Percentiles rank a stretch among this genome's conserved stretches.
Conservation (phyloP, 2,797 vertebrate genomes). For the Rhabdomys pumilio region DNA sequence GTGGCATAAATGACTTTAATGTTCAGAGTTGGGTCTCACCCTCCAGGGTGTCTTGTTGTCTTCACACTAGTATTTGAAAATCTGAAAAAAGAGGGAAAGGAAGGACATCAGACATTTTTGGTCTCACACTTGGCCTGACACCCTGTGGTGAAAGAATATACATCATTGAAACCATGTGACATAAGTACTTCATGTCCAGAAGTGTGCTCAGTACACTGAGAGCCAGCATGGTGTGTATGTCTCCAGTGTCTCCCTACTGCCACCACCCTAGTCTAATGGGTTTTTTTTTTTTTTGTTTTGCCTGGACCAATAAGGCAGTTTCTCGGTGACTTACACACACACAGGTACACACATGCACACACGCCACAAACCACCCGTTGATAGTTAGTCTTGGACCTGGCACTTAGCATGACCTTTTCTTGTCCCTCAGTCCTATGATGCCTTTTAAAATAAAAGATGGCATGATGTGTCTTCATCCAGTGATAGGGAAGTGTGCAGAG, state of each 20-base stretch:
- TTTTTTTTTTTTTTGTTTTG: neutral
- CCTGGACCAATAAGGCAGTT: neutral
- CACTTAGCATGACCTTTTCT: neutral
- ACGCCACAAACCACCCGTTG: neutral
- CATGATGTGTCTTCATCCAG: neutral
- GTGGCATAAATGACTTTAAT: neutral
- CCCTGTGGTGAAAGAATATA: neutral
- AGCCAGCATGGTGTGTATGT: neutral
- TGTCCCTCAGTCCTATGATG: neutral
- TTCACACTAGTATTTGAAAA: neutral
- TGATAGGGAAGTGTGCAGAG: neutral
- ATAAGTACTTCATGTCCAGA: neutral
- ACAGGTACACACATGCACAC: fast-evolving
- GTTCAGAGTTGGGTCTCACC: neutral
- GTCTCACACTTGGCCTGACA: neutral
- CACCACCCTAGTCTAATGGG: no score
- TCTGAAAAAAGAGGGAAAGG: neutral
- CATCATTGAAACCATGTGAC: neutral
- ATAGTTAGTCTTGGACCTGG: neutral
- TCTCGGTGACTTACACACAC: neutral
- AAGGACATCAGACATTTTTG: neutral
- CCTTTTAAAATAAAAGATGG: neutral
- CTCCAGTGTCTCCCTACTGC: neutral
- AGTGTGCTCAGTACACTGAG: neutral
- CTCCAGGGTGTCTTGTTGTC: neutral